Evolutionary conservation across 2,888 invertebrate species (phyloP), one percentile per base, ranked within the genome.

Genomic region (Ornithoptera alexandrae): DNA sequence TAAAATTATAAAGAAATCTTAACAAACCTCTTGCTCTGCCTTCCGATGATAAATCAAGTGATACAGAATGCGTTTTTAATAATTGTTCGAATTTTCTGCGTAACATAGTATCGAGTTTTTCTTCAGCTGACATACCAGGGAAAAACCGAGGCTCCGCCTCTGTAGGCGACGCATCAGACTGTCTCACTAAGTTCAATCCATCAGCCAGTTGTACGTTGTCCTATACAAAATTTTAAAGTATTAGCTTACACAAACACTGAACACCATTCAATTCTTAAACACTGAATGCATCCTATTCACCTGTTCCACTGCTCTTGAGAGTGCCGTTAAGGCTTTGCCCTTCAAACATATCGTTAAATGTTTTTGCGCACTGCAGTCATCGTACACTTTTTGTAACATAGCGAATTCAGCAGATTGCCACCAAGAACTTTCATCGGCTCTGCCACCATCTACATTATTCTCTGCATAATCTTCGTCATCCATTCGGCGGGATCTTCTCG

Each of bases 1-100:
- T 62, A 20, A 7, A 10, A 50, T 8, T 15, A 24, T 3, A 15
- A 20, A 57, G 2, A 62, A 36, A 62, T 70, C 79, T 84, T 72
- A 72, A 93, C 39, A 39, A 39, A 39, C 93, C 91, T 90, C 87
- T 88, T 78, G 92, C 92, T 87, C 93, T 87, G 76, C 91, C 93
- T 84, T 93, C 93, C 67, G 88, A 84, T 53, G 85, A 89, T 72
- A 95, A 90, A 78, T 95, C 95, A 84, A 95, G 89, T 68, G 94
- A 94, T 65, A 96, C 85, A 56, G 94, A 93, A 84, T 96, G 95
- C 2, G 95, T 94, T 74, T 94, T 93, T 80, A 95, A 87, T 74
- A 96, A 92, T 75, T 94, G 94, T 80, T 94, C 93, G 74, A 94
- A 89, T 77, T 94, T 92, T 68, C 84, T 85, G 65, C 88, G 88